Evolutionary conservation across 2,888 invertebrate genomes (phyloP).

Genomic region (Ornithoptera alexandrae): DNA sequence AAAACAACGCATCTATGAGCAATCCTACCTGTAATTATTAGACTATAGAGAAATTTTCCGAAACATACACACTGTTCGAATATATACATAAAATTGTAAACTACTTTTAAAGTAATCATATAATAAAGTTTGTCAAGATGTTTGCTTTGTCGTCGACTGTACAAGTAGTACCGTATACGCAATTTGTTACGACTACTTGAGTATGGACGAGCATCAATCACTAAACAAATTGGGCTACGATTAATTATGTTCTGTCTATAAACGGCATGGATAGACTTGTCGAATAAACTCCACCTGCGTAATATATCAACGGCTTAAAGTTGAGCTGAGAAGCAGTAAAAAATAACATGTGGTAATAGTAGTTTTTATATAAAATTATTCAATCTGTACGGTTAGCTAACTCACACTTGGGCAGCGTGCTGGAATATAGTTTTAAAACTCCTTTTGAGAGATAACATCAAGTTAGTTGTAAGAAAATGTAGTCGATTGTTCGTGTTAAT

Average conservation of each 20-base stretch:
- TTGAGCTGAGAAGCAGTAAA: neutral
- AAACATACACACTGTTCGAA: neutral
- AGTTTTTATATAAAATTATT: no score
- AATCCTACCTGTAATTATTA: constrained; percentile 16
- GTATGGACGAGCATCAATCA: constrained; percentile 21
- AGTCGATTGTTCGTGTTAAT: no score
- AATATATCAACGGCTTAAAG: constrained; percentile 27
- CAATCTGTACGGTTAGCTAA: no score
- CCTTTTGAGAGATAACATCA: no score
- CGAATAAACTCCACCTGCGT: constrained; percentile 26
- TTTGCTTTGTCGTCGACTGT: neutral
- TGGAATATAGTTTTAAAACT: no score
- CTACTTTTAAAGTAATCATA: neutral
- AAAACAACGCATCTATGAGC: constrained; percentile 36
- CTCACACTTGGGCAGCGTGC: no score
- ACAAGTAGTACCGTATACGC: constrained; percentile 2
- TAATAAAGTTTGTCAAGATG: neutral
- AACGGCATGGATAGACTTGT: constrained; percentile 26
- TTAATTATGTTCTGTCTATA: constrained; percentile 26
- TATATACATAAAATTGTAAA: constrained; percentile 6
- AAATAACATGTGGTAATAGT: neutral
- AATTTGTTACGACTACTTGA: constrained; percentile 22
- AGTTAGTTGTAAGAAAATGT: no score
- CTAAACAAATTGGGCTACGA: constrained; percentile 27
- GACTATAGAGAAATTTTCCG: constrained; percentile 11